Evolutionary conservation across 2,888 invertebrate species (phyloP), one percentile per base, ranked within the genome.

Genomic region (Miltochrista miniata): DNA sequence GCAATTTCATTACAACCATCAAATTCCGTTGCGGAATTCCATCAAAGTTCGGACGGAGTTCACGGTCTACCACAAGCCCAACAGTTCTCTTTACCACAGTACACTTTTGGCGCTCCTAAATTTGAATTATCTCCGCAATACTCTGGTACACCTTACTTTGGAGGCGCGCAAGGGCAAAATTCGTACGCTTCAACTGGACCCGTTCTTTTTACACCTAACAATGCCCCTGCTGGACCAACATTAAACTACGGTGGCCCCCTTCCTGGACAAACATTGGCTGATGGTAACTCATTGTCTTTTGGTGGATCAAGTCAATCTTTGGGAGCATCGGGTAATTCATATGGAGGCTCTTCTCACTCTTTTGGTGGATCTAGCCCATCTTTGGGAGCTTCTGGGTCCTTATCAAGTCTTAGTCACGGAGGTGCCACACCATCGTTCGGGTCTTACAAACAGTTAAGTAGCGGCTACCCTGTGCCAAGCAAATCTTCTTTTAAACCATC

Each of bases 401-500:
- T 71, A 5, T 62, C 42, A 35, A 49, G 54, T 39, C 33, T 65
- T 38, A 61, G 62, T 34, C 38, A 54, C 40, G 53, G 56, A 29
- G 50, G 53, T 35, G 48, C 57, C 14, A 64, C 64, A 46, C 58
- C 72, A 24, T 76, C 79, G 14, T 70, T 74, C 34, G 82, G 81
- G 36, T 69, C 76, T 54, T 77, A 83, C 51, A 89, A 87, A 43
- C 68, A 71, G 34, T 68, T 81, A 45, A 71, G 78, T 24, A 72
- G 72, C 15, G 68, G 73, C 34, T 87, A 85, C 50, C 68, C 74
- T 48, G 66, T 75, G 12, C 81, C 85, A 9, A 76, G 84, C 24
- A 89, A 88, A 69, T 62, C 74, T 38, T 75, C 87, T 18, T 92
- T 92, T 54, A 92, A 91, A 51, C 92, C 92, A 37, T 92, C 92